Evolutionary conservation across 1,140 invertebrate genomes (phyloP), one percentile per base, ranked within the genome.

Genomic region (Panagrolaimus sp.): DNA sequence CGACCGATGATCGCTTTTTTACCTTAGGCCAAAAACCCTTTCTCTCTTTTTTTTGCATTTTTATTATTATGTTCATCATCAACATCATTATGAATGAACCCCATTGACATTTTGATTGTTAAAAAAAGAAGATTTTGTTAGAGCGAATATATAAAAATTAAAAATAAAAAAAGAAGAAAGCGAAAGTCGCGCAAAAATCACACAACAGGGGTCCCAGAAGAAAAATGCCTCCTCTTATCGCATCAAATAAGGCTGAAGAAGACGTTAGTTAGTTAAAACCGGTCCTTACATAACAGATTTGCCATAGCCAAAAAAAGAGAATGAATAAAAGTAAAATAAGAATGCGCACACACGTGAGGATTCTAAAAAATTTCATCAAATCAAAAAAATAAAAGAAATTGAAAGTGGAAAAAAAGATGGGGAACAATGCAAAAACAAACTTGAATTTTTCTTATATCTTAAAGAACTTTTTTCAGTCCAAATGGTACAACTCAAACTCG

Each of bases 401-500:
- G n/a, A 1, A 16, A 5, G 27, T 31, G 5, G 27, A 31, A 13
- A 11, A 9, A 16, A 43, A 20, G 27, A 63, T 1, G 3, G 61
- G 31, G 3, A 23, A 63, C 11, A 53, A 57, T 23, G 16, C 3
- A 9, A 9, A 47, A 2, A 38, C 31, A 38, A 38, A n/a, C 16
- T 47, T 14, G 16, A 47, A 47, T n/a, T n/a, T n/a, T n/a, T n/a
- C n/a, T n/a, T n/a, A n/a, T n/a, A n/a, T n/a, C 46, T 47, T 47
- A 47, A 68, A 68, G 5, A 13, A 13, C 42, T 43, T n/a, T 43
- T 75, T 79, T 72, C 67, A 81, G 79, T 43, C 77, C 79, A 2
- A 63, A 43, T 47, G 9, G 67, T 11, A 67, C 69, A 9, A 48
- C 61, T 25, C 51, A 65, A n/a, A 70, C 69, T 48, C 81, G 81